Evolutionary conservation across 2,888 invertebrate genomes (phyloP).

Genomic region (Buathra laborator): DNA sequence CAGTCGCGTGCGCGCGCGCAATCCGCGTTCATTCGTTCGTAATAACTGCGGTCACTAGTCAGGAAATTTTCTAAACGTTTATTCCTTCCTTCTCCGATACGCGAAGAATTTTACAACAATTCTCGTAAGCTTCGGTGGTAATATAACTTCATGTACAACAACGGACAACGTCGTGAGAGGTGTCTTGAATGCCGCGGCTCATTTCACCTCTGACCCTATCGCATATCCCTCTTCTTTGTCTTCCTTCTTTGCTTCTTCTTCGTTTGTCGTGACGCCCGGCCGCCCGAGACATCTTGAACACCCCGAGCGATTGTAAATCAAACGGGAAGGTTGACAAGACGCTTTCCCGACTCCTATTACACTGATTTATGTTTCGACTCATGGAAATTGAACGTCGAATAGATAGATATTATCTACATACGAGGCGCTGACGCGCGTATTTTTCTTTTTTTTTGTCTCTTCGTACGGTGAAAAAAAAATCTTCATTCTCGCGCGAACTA

Average conservation of each 20-base stretch:
- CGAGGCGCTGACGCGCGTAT: constrained; percentile 17
- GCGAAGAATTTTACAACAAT: constrained; percentile 2
- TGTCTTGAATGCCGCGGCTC: constrained; percentile 67
- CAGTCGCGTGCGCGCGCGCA: constrained; percentile 72
- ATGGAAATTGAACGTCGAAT: constrained; percentile 67
- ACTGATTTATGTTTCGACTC: constrained; percentile 71
- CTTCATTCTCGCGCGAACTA: constrained; percentile 24
- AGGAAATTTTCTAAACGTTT: constrained; percentile 76
- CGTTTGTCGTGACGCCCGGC: constrained; percentile 47
- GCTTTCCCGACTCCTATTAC: constrained; percentile 69
- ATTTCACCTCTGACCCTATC: constrained; percentile 75
- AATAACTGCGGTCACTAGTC: constrained; percentile 82
- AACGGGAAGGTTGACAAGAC: constrained; percentile 62
- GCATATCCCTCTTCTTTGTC: constrained; percentile 52
- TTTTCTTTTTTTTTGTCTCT: neutral
- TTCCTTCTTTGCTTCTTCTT: constrained; percentile 33
- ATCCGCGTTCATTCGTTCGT: constrained; percentile 81
- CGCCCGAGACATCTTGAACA: constrained; percentile 40
- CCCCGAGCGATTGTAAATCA: constrained; percentile 75
- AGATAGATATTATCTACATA: constrained; percentile 66
- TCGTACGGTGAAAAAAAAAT: neutral
- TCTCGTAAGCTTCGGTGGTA: neutral
- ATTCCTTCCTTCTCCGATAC: constrained; percentile 67
- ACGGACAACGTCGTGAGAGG: neutral
- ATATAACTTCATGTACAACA: neutral